These are phyloP conservation scores for Pterocles orientalis DNA, from an alignment of 2,113 vertebrate genomes.

Conservation along the genomic window DNA sequence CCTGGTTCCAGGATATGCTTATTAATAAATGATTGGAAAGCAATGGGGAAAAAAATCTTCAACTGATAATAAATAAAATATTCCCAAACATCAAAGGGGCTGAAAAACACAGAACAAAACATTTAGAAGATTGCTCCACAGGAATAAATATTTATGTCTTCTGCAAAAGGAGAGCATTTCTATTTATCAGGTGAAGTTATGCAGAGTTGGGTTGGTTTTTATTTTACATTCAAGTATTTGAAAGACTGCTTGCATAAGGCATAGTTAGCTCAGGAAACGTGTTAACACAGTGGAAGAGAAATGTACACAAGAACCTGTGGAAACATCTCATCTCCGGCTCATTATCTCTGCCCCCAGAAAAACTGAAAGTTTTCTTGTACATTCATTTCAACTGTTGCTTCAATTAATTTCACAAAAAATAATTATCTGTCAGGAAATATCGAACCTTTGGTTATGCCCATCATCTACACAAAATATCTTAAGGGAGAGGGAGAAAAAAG, in stretches of 20 bases:
- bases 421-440: not conserved
- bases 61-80: not conserved
- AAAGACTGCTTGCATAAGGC: not conserved
- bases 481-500: fast-evolving
- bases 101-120: not conserved
- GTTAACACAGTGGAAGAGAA: not conserved
- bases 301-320: not conserved
- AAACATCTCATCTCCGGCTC: conserved; percentile 26
- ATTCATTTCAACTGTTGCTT: not conserved
- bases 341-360: conserved; percentile 12
- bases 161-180: not conserved
- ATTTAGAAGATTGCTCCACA: not conserved
- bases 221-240: not conserved
- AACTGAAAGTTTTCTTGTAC: not conserved
- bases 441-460: not conserved
- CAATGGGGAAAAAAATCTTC: not conserved
- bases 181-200: not conserved
- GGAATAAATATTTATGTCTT: not conserved
- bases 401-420: not conserved
- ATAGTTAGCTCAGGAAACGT: not conserved
- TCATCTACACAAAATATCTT: not conserved
- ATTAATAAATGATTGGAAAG: not conserved
- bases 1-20: not conserved
- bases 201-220: not conserved
- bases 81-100: not conserved